phyloP scores from a whole-genome alignment of 2,113 vertebrate genomes.

The Pyrgilauda ruficollis region DNA sequence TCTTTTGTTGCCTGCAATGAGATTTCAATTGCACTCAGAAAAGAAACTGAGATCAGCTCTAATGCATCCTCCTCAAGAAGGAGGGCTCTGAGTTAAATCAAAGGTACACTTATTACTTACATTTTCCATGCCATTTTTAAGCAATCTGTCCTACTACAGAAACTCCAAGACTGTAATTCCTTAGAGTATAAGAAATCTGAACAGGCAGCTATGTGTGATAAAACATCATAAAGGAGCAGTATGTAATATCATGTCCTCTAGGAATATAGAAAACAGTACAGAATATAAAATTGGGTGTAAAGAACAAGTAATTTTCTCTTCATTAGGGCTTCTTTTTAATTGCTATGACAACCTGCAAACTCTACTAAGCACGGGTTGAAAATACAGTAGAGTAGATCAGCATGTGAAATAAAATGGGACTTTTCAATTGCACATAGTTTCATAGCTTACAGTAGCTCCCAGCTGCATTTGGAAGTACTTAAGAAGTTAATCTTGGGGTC shows the following conservation, averaged over 20 bases:
- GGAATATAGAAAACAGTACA: background rate
- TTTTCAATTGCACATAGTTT: background rate
- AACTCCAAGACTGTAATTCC: background rate
- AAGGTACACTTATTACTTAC: background rate
- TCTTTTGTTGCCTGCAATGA: background rate
- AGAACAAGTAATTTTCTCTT: background rate
- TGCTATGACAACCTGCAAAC: background rate
- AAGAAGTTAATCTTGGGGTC: background rate
- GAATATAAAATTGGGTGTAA: background rate
- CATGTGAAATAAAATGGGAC: background rate
- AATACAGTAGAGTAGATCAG: background rate
- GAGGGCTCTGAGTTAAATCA: background rate
- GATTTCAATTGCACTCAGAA: background rate
- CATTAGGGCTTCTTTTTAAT: background rate
- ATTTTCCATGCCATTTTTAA: background rate
- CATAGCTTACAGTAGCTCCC: background rate
- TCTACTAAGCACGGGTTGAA: background rate
- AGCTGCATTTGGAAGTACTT: background rate
- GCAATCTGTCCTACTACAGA: background rate
- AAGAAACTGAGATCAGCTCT: background rate
- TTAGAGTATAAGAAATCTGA: background rate
- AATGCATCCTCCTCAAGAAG: background rate
- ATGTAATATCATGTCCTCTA: fast-evolving
- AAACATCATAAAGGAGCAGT: background rate
- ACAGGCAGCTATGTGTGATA: background rate